Evolutionary conservation across 2,888 invertebrate genomes (phyloP), one percentile per base, ranked within the genome.

Genomic region (Eupithecia subumbrata): DNA sequence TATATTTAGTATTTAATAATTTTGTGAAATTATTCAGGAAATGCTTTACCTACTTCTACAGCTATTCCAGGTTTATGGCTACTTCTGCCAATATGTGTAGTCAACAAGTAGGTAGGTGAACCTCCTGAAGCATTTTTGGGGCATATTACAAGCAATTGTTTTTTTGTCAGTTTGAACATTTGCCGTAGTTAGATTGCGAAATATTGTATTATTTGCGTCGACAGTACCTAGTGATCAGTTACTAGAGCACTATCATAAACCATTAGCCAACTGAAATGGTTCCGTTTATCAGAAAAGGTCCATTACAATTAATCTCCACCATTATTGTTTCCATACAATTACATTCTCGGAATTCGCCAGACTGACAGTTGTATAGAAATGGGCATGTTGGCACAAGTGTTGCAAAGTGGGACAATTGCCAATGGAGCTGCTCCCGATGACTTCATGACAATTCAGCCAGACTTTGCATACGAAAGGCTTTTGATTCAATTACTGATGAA

Each of bases 341-440:
- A 70, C 37, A 72, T 74, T 74, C 77, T 78, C 69, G 68, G 76
- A 76, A 76, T 63, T 73, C 69, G 43, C 69, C 73, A 72, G 74
- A 72, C 60, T 69, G 75, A 71, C 73, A 37, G 56, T 16, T 63
- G 45, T 63, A 75, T 74, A 63, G 78, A 78, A 80, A 76, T 73
- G 73, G 52, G 30, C 68, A 74, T 76, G 80, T 80, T 77, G 74
- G 76, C 80, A 81, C 82, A 83, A 83, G 78, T 83, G 83, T 79
- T 76, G 63, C 74, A 90, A 68, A 88, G 84, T 90, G 84, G 91
- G 87, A 86, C 90, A 91, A 90, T 88, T 90, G 89, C 84, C 88
- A 90, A 91, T 90, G 84, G 79, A 72, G 80, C 81, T 78, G 80
- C 79, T 77, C 82, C 83, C 79, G 82, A 84, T 90, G 90, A 89